Evolutionary conservation across 2,888 invertebrate genomes (phyloP), one percentile per base, ranked within the genome.

Genomic region (Apamea crenata): DNA sequence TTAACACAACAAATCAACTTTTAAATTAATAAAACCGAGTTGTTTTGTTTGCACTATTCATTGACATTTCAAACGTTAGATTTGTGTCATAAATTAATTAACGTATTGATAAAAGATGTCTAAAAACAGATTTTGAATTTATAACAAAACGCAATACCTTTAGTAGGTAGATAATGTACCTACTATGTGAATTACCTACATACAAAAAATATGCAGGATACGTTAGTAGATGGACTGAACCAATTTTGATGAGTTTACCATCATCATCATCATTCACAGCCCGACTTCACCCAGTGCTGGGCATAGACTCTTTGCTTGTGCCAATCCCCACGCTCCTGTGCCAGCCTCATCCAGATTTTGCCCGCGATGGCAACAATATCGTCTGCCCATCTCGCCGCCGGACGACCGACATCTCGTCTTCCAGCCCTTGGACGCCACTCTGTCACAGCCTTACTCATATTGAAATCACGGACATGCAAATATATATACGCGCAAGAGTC

Each of bases 11-110:
- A 56, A 70, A 40, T 63, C 36, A 69, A 76, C 73, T 29, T 81
- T 73, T 66, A 44, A 40, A 73, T 65, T 25, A 81, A 70, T 74
- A 50, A 75, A 77, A 66, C 56, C n/a, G 32, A 47, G 66, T 63
- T 50, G 12, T 78, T 72, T 67, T 70, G 56, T 71, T 76, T 81
- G 29, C 61, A 50, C 25, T 63, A 21, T 76, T 72, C 61, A 81
- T 83, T 76, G 74, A 50, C 66, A 83, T 63, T 66, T 29, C 47
- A 66, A 85, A 65, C 40, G 36, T 66, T 63, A 47, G n/a, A 61
- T 76, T 25, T 68, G 63, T 84, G 44, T 71, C n/a, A 44, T 74
- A 66, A 66, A 69, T 76, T 76, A 12, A 80, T 78, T 84, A 79
- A 36, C 72, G 36, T 59, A 16, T 56, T 36, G 14, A 25, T 67